phyloP scores from a whole-genome alignment of 2,888 invertebrate genomes.

The Vannuccia rotundouncinata region DNA sequence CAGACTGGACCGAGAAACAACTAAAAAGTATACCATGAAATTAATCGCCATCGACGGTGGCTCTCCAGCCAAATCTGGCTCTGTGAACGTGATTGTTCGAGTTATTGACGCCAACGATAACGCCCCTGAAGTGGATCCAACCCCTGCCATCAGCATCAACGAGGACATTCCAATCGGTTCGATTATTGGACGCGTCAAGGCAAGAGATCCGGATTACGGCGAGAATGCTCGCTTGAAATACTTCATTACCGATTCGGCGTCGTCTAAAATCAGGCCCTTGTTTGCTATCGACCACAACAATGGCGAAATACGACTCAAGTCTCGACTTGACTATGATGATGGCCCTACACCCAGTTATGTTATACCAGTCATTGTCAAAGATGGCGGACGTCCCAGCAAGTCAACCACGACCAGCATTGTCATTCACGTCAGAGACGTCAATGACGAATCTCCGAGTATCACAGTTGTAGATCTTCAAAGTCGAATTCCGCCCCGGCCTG shows the following conservation, averaged over 20 bases:
- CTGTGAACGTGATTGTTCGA: constrained; percentile 36
- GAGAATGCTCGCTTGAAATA: constrained; percentile 39
- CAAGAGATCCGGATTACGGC: constrained; percentile 39
- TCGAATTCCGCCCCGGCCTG: constrained; percentile 22
- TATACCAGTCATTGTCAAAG: constrained; percentile 4
- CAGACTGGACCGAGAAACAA: constrained; percentile 37
- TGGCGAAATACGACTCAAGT: constrained; percentile 18
- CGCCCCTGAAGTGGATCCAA: constrained; percentile 33
- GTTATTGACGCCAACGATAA: constrained; percentile 41
- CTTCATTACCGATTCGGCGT: constrained; percentile 2
- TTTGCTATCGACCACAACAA: constrained; percentile 22
- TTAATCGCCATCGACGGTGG: constrained; percentile 39
- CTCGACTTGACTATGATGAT: constrained; percentile 30
- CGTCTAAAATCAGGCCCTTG: not conserved
- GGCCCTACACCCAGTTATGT: constrained; percentile 27
- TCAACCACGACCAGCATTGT: constrained; percentile 31
- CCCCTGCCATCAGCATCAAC: constrained; percentile 22
- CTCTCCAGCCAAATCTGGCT: constrained; percentile 27
- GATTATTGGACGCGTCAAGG: constrained; percentile 35
- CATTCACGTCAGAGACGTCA: constrained; percentile 17
- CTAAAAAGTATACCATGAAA: constrained; percentile 34
- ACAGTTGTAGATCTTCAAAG: constrained; percentile 17
- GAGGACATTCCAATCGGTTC: constrained; percentile 34
- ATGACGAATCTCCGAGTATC: constrained; percentile 29
- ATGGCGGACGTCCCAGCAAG: not conserved